phyloP scores from a whole-genome alignment of 2,113 vertebrate species.

The Galbula dea region DNA sequence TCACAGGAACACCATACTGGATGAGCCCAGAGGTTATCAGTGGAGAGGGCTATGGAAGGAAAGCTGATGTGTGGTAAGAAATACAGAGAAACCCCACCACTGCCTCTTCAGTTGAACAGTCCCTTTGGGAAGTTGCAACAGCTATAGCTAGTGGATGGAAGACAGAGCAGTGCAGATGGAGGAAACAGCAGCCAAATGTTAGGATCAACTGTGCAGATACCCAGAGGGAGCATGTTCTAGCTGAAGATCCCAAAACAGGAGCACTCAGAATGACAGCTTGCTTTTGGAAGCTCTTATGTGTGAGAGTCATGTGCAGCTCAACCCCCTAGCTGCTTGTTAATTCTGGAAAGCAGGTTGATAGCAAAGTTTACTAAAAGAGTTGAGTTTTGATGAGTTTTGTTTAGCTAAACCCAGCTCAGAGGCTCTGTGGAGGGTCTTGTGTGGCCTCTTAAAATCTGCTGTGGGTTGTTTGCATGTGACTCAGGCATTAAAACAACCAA shows the following conservation, averaged over 20 bases:
- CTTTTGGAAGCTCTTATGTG: neutral
- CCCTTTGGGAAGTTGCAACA: neutral
- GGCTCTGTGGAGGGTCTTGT: neutral
- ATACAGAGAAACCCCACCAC: neutral
- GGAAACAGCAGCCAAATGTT: neutral
- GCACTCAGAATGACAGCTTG: neutral
- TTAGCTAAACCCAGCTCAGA: neutral
- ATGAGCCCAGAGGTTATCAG: slow-evolving; percentile 95
- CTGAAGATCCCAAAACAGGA: neutral
- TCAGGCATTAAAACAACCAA: neutral
- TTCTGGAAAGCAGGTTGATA: neutral
- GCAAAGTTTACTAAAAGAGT: neutral
- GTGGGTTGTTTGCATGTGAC: neutral
- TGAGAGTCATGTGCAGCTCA: neutral
- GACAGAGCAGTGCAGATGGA: neutral
- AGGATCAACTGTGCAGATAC: neutral
- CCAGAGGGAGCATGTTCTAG: neutral
- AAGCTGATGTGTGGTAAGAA: slow-evolving; percentile 91
- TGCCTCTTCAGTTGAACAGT: rapidly evolving
- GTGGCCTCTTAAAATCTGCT: neutral
- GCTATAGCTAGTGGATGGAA: neutral
- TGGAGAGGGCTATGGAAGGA: slow-evolving; percentile 89
- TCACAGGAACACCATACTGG: slow-evolving; percentile 94
- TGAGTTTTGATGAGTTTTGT: neutral
- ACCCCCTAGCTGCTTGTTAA: rapidly evolving